Percentiles rank a stretch among this genome's conserved stretches.
Evolutionary conservation across 37 sponge, comb jelly and placozoan species (phyloP).

Genomic region (Cliona cf. orientalis): DNA sequence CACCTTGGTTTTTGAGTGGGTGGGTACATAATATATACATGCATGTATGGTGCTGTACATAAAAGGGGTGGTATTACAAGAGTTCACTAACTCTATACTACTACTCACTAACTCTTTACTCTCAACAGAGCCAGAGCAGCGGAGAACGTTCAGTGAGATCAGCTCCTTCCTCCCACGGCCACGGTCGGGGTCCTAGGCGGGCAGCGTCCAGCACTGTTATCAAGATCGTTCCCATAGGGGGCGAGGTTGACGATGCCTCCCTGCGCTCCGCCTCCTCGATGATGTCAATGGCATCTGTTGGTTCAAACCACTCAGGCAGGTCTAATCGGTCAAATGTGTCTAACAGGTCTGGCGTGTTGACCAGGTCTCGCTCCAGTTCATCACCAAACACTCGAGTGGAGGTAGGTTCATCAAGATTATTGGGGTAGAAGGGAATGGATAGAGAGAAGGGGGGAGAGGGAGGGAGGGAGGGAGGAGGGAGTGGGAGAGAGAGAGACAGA

Average conservation of each 20-base stretch:
- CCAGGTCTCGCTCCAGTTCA: not conserved
- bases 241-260: not conserved
- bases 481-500: too few relatives aligned
- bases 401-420: too few relatives aligned
- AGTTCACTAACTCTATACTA: too few relatives aligned
- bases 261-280: conserved; percentile 33
- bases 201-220: conserved; percentile 16
- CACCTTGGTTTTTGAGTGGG: too few relatives aligned
- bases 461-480: too few relatives aligned
- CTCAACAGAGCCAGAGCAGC: conserved; percentile 3
- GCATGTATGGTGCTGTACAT: too few relatives aligned
- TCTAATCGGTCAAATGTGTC: not conserved
- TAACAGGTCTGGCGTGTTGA: not conserved
- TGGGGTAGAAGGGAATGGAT: too few relatives aligned
- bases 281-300: conserved; percentile 30
- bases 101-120: too few relatives aligned
- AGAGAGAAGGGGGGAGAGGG: too few relatives aligned
- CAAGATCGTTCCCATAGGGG: conserved; percentile 15
- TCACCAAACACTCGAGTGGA: not conserved
- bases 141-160: not conserved
- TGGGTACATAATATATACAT: too few relatives aligned
- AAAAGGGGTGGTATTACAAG: too few relatives aligned
- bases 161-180: not conserved
- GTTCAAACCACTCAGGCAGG: conserved; percentile 21
- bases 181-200: conserved; percentile 12